Conservation (phyloP, 2,888 invertebrate species). For the Campaea margaritaria region DNA sequence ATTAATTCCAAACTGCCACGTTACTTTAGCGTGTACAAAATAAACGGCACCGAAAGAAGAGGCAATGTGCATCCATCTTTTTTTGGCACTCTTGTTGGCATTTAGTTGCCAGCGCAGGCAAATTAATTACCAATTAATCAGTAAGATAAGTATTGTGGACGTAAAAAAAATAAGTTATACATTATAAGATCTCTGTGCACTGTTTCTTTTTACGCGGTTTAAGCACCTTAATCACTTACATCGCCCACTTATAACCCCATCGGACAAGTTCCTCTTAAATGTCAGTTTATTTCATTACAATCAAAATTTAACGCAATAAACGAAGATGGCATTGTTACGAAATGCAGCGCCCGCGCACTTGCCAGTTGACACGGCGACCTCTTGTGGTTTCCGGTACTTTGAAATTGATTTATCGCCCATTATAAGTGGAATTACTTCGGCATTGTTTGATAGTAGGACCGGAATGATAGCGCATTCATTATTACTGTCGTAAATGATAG, state of each 20-base stretch:
- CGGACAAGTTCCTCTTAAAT: slow-evolving; percentile 19
- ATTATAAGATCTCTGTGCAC: neutral
- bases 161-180: too few species aligned
- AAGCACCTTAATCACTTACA: slow-evolving; percentile 27
- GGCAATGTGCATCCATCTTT: too few species aligned
- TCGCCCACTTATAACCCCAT: slow-evolving; percentile 13
- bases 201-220: too few species aligned
- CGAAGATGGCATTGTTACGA: slow-evolving; percentile 44
- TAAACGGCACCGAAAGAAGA: too few species aligned
- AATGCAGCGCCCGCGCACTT: slow-evolving; percentile 52
- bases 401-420: slow-evolving; percentile 54
- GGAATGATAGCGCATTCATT: slow-evolving; percentile 6
- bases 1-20: neutral
- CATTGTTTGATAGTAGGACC: slow-evolving; percentile 43
- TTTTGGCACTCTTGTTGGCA: too few species aligned
- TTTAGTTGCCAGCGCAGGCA: too few species aligned
- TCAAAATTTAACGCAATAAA: slow-evolving; percentile 24
- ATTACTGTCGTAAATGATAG: slow-evolving; percentile 10
- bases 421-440: slow-evolving; percentile 45
- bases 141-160: too few species aligned
- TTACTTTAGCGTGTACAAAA: neutral
- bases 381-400: slow-evolving; percentile 54
- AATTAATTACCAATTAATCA: too few species aligned
- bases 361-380: slow-evolving; percentile 59
- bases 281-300: slow-evolving; percentile 19